Conservation (phyloP, 2,113 vertebrate genomes). For the Rhea americana region DNA sequence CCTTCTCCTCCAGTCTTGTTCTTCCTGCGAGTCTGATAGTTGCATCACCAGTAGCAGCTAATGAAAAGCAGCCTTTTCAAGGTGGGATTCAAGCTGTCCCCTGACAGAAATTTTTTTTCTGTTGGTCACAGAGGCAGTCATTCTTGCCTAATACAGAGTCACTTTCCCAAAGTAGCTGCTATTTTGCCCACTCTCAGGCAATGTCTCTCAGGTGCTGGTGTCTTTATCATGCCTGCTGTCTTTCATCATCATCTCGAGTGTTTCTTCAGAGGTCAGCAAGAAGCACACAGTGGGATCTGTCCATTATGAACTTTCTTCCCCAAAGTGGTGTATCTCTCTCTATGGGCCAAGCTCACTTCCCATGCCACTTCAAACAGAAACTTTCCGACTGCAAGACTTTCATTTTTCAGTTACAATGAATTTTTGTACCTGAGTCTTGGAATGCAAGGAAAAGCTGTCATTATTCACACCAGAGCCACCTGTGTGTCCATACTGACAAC, state of each 20-base stretch:
- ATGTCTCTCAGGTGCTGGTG: not conserved
- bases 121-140: not conserved
- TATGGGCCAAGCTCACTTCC: accelerated
- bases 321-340: not conserved
- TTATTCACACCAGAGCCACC: not conserved
- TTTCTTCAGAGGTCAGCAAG: not conserved
- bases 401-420: not conserved
- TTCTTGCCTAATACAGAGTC: not conserved
- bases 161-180: not conserved
- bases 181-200: not conserved
- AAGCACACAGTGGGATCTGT: not conserved
- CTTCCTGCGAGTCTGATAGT: not conserved
- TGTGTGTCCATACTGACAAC: accelerated
- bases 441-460: not conserved
- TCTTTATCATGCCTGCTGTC: not conserved
- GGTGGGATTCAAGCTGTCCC: not conserved
- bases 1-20: not conserved
- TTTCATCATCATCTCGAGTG: not conserved
- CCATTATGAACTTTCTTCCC: not conserved
- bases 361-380: not conserved
- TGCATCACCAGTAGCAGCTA: not conserved
- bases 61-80: not conserved
- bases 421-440: not conserved
- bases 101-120: not conserved
- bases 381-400: not conserved